A percentile compares a stretch with the other conserved stretches of the same genome.
Evolutionary conservation across 1,140 invertebrate genomes (phyloP).

Genomic region (Drosophila arawakana): DNA sequence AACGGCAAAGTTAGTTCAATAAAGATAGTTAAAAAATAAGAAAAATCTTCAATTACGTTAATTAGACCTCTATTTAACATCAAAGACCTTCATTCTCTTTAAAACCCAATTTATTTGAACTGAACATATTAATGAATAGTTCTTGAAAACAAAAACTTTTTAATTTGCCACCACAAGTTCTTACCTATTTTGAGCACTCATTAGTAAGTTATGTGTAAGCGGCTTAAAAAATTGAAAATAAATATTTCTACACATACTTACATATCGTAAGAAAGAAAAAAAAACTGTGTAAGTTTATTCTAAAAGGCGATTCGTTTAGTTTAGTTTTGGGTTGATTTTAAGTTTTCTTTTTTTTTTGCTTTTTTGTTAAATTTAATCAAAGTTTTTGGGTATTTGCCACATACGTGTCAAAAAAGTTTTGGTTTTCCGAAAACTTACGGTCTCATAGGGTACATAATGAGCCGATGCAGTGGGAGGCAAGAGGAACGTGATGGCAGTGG

Average conservation of each 20-base stretch:
- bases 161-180: background rate
- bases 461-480: background rate
- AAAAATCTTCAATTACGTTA: no score
- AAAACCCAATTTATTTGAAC: no score
- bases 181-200: background rate
- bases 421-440: background rate
- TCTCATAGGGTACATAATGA: constrained; percentile 11
- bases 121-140: no score
- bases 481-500: no score
- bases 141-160: background rate
- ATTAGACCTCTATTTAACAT: no score
- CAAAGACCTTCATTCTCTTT: no score
- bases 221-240: constrained; percentile 2
- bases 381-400: constrained; percentile 2
- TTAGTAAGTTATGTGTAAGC: background rate
- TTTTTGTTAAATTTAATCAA: constrained; percentile 17
- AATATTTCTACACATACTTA: background rate
- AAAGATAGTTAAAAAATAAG: no score
- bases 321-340: background rate
- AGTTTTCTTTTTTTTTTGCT: background rate
- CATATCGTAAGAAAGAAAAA: background rate
- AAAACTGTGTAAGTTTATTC: background rate
- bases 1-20: no score
- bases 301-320: background rate
- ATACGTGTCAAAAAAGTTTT: constrained; percentile 7